phyloP scores from a whole-genome alignment of 2,113 vertebrate species.

The Accipiter virgatus region DNA sequence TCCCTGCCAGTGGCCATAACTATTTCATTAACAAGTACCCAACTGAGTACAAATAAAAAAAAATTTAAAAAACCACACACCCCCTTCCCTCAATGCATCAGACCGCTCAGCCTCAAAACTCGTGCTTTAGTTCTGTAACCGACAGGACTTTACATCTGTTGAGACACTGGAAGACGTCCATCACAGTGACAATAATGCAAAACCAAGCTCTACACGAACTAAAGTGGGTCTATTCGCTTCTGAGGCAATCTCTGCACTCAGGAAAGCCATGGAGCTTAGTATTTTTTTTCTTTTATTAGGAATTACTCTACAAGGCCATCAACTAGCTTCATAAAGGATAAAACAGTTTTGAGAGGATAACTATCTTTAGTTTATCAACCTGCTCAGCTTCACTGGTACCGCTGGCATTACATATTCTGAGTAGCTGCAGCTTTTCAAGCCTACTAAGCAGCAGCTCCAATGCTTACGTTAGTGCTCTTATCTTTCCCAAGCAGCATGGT shows the following conservation, averaged over 20 bases:
- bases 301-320: background rate
- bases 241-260: background rate
- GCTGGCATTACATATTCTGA: accelerated
- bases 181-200: accelerated
- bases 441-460: background rate
- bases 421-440: background rate
- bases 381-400: background rate
- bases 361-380: background rate
- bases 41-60: background rate
- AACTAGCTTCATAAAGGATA: background rate
- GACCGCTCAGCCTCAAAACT: background rate
- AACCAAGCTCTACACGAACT: background rate
- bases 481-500: background rate
- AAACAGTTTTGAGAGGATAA: background rate
- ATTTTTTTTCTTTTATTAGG: background rate
- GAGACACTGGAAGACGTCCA: background rate
- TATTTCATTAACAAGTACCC: background rate
- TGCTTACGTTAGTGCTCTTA: background rate
- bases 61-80: background rate
- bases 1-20: background rate
- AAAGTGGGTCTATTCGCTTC: accelerated
- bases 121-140: background rate
- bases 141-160: accelerated
- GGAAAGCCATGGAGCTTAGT: background rate
- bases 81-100: background rate